A percentile compares a stretch with the other conserved stretches of the same genome.
Evolutionary conservation across 2,113 vertebrate genomes (phyloP).

Genomic region (Ceuthmochares aereus): DNA sequence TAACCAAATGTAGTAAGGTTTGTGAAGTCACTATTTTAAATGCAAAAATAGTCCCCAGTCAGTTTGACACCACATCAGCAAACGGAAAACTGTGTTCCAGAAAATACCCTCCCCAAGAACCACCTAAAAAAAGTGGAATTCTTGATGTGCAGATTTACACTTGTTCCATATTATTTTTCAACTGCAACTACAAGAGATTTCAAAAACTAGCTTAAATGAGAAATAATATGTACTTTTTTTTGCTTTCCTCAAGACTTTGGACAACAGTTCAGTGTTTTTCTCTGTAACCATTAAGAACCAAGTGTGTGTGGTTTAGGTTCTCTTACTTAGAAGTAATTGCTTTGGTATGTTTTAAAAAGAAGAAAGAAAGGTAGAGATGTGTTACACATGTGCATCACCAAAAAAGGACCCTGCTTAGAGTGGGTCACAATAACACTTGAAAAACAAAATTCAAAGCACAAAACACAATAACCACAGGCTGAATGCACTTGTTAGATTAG

Average conservation of each 20-base stretch:
- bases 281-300: background rate
- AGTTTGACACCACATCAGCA: background rate
- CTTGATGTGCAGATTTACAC: background rate
- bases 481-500: background rate
- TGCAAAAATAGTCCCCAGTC: background rate
- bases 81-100: background rate
- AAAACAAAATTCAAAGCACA: background rate
- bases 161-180: background rate
- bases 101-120: background rate
- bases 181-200: background rate
- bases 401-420: background rate
- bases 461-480: background rate
- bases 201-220: background rate
- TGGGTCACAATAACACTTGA: background rate
- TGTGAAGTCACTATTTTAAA: background rate
- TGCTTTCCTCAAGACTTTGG: background rate
- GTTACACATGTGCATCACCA: background rate
- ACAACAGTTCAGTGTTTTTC: background rate
- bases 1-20: background rate
- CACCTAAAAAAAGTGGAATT: background rate
- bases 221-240: background rate
- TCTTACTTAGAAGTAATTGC: background rate
- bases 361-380: background rate
- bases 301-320: rapidly evolving
- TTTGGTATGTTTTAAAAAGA: background rate